Evolutionary conservation across 2,888 invertebrate genomes (phyloP), one percentile per base, ranked within the genome.

Genomic region (Mythimna pallens): DNA sequence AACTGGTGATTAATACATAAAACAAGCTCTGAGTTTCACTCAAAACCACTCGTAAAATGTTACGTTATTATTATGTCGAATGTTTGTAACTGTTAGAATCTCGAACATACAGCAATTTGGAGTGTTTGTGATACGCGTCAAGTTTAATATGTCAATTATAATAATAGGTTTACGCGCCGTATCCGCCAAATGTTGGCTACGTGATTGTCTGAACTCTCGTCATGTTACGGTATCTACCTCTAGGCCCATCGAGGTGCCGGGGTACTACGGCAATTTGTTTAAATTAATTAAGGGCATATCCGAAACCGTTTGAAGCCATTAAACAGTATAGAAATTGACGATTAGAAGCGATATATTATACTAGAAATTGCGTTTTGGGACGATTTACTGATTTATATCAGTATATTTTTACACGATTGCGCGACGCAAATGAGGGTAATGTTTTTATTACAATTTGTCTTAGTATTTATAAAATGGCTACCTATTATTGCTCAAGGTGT

Each of bases 231-330:
- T 47, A 17, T 14, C 5, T 47, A 43, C 43, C 14, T 5, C 47
- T 47, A 8, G 52, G 8, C 17, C 17, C 54, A 12, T 64, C 47
- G 47, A 54, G 55, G 65, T 58, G 65, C 43, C 4, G 12, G 57
- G 22, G 30, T 43, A 52, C 36, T 34, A 34, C 25, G 22, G 34
- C 22, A 68, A 71, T 68, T 58, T 68, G 22, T n/a, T 65, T 62
- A 58, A 77, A 65, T 68, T 65, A 81, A 81, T 80, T 71, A 67
- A 64, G 3, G 57, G 20, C 58, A 65, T 54, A 40, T 67, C 30
- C 7, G 61, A 57, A 57, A 65, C 25, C 47, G 61, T 65, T 77
- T 77, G 57, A 65, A 54, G 61, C 50, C 22, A 67, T 66, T 52
- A 61, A 22, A 17, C 57, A 40, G 43, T 63, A 30, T 0, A 40